Conservation (phyloP, 2,797 vertebrate genomes). For the Sebastes dallii region DNA sequence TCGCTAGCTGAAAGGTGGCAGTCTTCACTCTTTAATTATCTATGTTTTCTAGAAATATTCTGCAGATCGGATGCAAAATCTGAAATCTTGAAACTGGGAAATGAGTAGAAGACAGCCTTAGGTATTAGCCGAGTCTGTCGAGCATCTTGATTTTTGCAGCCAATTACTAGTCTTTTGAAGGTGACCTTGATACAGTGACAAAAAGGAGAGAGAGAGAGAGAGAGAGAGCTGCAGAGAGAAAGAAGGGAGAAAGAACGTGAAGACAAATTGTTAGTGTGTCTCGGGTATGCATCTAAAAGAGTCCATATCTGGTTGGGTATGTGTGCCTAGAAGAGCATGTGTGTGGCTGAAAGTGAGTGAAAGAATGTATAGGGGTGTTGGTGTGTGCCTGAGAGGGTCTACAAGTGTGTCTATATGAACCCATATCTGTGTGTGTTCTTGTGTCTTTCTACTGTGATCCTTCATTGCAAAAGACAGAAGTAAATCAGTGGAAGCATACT, state of each 20-base stretch:
- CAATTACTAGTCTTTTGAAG: constrained; percentile 8
- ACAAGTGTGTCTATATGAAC: background rate
- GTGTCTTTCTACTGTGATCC: background rate
- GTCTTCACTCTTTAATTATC: background rate
- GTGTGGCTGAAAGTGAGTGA: background rate
- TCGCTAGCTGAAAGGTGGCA: background rate
- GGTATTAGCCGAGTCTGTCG: background rate
- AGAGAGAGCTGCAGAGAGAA: background rate
- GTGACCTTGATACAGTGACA: constrained; percentile 36
- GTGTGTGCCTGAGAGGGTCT: background rate
- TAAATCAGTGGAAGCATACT: background rate
- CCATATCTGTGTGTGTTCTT: background rate
- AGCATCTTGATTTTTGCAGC: constrained; percentile 9
- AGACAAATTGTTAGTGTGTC: background rate
- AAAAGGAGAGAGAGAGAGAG: background rate
- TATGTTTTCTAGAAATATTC: background rate
- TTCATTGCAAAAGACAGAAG: background rate
- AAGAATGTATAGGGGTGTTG: background rate
- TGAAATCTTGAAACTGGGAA: background rate
- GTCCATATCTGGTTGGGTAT: background rate
- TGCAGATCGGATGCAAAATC: background rate
- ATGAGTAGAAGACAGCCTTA: background rate
- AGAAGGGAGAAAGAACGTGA: background rate
- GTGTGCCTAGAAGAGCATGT: background rate
- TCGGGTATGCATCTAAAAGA: background rate